These are phyloP conservation scores for Lagodon rhomboides DNA, from an alignment of 2,797 vertebrate genomes.

Conservation along the genomic window DNA sequence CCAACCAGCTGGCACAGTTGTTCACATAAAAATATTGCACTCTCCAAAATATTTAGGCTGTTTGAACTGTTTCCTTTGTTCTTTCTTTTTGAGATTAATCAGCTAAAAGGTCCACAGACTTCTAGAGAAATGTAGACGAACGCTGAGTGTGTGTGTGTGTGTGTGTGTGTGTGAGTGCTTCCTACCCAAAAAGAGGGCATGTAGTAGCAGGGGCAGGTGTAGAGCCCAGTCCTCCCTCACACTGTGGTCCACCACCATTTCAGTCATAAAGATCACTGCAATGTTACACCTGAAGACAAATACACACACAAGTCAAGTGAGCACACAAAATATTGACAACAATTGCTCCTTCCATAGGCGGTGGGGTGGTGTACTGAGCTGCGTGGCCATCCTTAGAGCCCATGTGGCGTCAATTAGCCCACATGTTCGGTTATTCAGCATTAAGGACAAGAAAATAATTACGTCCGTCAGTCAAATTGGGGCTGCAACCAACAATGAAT, in stretches of 20 bases:
- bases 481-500: neutral
- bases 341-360: neutral
- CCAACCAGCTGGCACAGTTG: constrained; percentile 20
- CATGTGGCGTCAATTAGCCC: neutral
- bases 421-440: no score
- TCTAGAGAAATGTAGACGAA: neutral
- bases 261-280: constrained; percentile 99
- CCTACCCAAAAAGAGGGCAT: constrained; percentile 97
- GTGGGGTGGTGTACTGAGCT: neutral
- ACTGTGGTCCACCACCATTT: constrained; percentile 99
- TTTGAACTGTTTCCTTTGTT: neutral
- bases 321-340: neutral
- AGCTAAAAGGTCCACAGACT: neutral
- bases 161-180: neutral
- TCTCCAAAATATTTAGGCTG: neutral
- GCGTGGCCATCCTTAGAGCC: neutral
- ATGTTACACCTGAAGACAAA: constrained; percentile 92
- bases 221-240: constrained; percentile 99
- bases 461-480: no score
- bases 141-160: neutral
- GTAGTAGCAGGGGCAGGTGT: constrained; percentile 94
- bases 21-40: neutral
- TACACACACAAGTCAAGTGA: constrained; percentile 16
- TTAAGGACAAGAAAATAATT: no score
- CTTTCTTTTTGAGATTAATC: neutral